Percentiles rank a stretch among this genome's conserved stretches.
Conservation (phyloP, 1,140 invertebrate species). For the Octopus sinensis region DNA sequence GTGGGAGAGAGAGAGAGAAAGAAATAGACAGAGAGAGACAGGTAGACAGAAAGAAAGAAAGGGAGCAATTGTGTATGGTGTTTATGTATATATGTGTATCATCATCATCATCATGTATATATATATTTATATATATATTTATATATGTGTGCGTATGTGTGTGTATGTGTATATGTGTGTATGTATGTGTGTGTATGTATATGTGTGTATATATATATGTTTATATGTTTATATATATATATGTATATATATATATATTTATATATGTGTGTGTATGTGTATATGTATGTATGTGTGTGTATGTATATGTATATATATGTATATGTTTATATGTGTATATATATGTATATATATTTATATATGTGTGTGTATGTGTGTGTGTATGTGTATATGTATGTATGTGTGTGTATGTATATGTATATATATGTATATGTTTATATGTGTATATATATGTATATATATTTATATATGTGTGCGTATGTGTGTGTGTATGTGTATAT, state of each 20-base stretch:
- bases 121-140: not conserved
- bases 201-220: not conserved
- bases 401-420: no score
- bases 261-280: not conserved
- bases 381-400: no score
- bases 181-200: no score
- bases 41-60: not conserved
- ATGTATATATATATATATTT: not conserved
- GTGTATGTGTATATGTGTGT: no score
- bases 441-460: not conserved
- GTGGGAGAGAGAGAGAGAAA: not conserved
- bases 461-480: not conserved
- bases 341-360: no score
- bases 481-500: not conserved
- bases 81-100: no score
- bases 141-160: not conserved
- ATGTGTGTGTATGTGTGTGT: no score
- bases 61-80: not conserved
- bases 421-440: not conserved
- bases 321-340: not conserved
- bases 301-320: not conserved
- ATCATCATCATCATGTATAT: no score
- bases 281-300: not conserved
- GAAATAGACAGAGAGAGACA: not conserved
- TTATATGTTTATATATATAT: not conserved